Evolutionary conservation across 2,888 invertebrate species (phyloP).

Genomic region (Cryptocephalus moraei): DNA sequence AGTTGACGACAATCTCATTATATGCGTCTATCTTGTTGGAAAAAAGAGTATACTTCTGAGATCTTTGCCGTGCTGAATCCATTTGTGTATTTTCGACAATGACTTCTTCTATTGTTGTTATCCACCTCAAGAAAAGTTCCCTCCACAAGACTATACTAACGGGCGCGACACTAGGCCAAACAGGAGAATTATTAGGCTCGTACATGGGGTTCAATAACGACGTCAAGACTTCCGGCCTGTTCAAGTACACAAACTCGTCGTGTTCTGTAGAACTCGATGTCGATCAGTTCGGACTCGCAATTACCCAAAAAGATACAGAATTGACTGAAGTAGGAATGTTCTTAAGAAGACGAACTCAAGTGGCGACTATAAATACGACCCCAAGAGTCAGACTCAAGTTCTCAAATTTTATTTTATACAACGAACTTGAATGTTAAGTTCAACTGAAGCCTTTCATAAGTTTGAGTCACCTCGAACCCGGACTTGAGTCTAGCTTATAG

Average conservation of each 20-base stretch:
- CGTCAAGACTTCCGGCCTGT: constrained; percentile 77
- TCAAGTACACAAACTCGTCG: constrained; percentile 90
- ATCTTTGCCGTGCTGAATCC: constrained; percentile 66
- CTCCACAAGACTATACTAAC: constrained; percentile 83
- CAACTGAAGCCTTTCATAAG: too few relatives aligned
- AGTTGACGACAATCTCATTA: too few relatives aligned
- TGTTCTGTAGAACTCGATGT: constrained; percentile 63
- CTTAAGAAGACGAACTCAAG: too few relatives aligned
- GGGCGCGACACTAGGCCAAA: constrained; percentile 98
- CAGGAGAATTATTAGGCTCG: constrained; percentile 83
- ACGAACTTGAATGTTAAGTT: too few relatives aligned
- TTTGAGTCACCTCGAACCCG: too few relatives aligned
- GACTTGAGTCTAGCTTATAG: too few relatives aligned
- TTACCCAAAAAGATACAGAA: constrained; percentile 82
- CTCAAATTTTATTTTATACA: too few relatives aligned
- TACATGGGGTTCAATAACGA: constrained; percentile 86
- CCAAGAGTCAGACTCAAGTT: too few relatives aligned
- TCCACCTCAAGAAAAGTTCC: constrained; percentile 63
- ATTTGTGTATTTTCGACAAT: constrained; percentile 52
- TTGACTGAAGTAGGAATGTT: constrained; percentile 82
- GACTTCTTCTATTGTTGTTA: constrained; percentile 46
- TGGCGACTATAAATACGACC: too few relatives aligned
- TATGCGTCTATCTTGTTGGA: too few relatives aligned
- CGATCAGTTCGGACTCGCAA: constrained; percentile 71
- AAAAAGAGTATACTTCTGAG: too few relatives aligned